phyloP scores from a whole-genome alignment of 2,888 invertebrate genomes.

The Tridacna crocea region DNA sequence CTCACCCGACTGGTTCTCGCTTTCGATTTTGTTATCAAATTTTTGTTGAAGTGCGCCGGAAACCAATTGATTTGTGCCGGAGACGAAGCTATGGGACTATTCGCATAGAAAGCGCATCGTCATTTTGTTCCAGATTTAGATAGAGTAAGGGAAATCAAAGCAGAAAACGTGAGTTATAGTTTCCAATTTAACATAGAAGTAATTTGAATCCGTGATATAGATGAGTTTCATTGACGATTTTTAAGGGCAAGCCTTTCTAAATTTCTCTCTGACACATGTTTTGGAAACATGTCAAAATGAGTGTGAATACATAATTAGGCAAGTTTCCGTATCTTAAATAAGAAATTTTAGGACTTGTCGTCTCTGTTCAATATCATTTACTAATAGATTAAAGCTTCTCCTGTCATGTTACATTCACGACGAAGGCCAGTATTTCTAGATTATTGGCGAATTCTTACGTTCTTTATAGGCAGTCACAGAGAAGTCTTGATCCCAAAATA shows the following conservation, averaged over 20 bases:
- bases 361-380: background rate
- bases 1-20: background rate
- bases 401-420: conserved; percentile 34
- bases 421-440: background rate
- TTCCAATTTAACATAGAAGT: conserved; percentile 10
- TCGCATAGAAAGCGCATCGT: conserved; percentile 2
- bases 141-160: conserved; percentile 23
- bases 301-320: conserved; percentile 40
- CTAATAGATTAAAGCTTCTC: background rate
- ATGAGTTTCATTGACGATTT: conserved; percentile 60
- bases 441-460: background rate
- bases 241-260: conserved; percentile 27
- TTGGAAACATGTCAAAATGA: conserved; percentile 58
- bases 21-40: background rate
- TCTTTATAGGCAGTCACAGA: background rate
- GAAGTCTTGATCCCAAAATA: conserved; percentile 24
- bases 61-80: conserved; percentile 25
- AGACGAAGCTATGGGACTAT: conserved; percentile 9
- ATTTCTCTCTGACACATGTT: conserved; percentile 57
- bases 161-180: conserved; percentile 16
- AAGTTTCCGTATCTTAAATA: conserved; percentile 20
- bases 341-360: conserved; percentile 1
- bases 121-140: background rate
- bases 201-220: conserved; percentile 5
- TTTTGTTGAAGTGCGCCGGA: background rate